phyloP scores from a whole-genome alignment of 2,888 invertebrate species.

The Leptothorax acervorum region DNA sequence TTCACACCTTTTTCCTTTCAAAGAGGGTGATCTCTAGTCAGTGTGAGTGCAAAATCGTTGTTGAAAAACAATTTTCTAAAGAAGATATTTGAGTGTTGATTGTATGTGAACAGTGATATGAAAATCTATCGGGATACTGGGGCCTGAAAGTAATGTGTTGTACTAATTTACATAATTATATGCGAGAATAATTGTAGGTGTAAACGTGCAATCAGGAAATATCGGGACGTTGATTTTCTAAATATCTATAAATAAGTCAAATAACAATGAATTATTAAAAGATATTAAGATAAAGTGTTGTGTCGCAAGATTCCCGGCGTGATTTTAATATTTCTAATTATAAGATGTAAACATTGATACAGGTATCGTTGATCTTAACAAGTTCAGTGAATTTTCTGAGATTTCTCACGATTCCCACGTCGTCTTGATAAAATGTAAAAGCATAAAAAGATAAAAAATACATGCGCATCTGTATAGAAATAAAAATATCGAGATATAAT shows the following conservation, averaged over 20 bases:
- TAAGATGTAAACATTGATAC: not conserved
- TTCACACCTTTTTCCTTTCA: not conserved
- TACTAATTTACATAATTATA: not conserved
- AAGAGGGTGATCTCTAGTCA: constrained; percentile 37
- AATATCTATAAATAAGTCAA: not conserved
- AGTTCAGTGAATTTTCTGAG: not conserved
- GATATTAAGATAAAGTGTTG: not conserved
- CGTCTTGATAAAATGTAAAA: not conserved
- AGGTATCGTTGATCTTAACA: not conserved
- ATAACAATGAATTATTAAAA: constrained; percentile 1
- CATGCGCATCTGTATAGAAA: too few relatives aligned
- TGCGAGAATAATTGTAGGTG: not conserved
- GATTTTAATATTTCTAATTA: not conserved
- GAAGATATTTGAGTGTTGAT: not conserved
- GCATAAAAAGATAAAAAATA: not conserved
- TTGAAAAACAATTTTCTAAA: not conserved
- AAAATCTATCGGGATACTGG: not conserved
- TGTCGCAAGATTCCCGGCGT: not conserved
- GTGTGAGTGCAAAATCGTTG: not conserved
- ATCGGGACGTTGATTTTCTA: not conserved
- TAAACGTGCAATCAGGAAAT: not conserved
- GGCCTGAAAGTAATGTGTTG: not conserved
- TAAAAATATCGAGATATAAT: not conserved
- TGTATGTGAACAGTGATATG: not conserved
- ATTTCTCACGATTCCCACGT: not conserved